These are phyloP conservation scores for Carduelis carduelis DNA, from an alignment of 2,797 vertebrate species.

Conservation along the genomic window DNA sequence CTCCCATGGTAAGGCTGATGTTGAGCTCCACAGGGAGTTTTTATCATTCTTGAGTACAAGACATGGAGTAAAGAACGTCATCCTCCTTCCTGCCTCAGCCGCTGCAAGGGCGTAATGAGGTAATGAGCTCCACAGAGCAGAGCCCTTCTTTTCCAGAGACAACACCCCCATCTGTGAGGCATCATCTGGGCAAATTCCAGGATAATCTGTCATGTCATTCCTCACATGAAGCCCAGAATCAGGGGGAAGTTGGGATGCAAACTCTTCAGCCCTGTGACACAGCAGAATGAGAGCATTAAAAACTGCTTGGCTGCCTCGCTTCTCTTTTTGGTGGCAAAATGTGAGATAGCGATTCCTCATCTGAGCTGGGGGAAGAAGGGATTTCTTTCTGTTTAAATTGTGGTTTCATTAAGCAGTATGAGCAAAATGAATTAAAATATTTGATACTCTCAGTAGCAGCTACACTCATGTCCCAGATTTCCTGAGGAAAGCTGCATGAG, in stretches of 20 bases:
- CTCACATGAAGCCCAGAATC: not conserved
- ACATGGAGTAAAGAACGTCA: not conserved
- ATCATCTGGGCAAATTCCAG: not conserved
- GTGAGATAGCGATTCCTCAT: not conserved
- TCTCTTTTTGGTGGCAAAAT: not conserved
- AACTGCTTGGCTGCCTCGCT: not conserved
- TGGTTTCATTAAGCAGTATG: not conserved
- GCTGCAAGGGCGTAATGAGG: not conserved
- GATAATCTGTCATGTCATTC: not conserved
- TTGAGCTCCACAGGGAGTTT: slow-evolving; percentile 23
- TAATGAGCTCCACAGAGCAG: not conserved
- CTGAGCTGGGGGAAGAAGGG: not conserved
- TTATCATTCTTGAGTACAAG: not conserved
- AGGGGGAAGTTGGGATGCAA: not conserved
- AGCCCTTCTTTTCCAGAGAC: not conserved
- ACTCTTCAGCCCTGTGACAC: not conserved
- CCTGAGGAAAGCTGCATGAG: not conserved
- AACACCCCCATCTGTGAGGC: not conserved
- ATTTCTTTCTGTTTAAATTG: not conserved
- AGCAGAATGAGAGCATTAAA: not conserved
- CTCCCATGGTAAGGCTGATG: not conserved
- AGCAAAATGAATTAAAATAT: not conserved
- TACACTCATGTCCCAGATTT: not conserved
- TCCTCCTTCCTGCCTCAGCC: slow-evolving; percentile 29
- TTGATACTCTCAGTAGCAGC: not conserved